Base-by-base conservation (phyloP, 2,797 vertebrate species). In the Sternotherus odoratus region DNA sequence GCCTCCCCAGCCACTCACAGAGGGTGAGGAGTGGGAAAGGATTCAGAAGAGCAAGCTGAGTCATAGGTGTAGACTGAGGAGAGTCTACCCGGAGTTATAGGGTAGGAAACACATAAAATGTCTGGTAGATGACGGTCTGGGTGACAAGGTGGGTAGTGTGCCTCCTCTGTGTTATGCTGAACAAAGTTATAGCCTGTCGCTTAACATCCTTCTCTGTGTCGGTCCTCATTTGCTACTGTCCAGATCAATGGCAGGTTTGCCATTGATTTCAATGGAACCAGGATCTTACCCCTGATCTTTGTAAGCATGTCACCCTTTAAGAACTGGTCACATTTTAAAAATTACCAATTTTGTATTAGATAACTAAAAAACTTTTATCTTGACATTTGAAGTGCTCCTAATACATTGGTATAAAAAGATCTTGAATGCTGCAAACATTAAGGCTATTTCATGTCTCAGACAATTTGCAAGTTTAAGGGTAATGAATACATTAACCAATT, bases 351-450 rank as follows among this genome's bases (percentile, higher is more conserved):
- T 95, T n/a, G 63, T 79, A 4, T 83, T 91, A 56, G 7, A 2
- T 39, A 85, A 88, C 54, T 53, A 77, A 91, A 90, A 95, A 88
- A 13, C 33, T 26, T 86, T 43, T 46, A 3, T 43, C 69, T 87
- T 86, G 88, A 56, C 12, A 19, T 91, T 82, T n/a, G 39, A n/a
- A 83, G 46, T 50, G 80, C 8, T 11, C 33, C n/a, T 82, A 72
- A 83, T 79, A 92, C 69, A 48, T 49, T 79, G 84, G 51, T 17
- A 39, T 1, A 53, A 83, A 93, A 92, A 85, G 28, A 43, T 7
- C 39, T 23, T 24, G 39, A 26, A 56, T 79, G 53, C 63, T 90
- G n/a, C 66, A 91, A 94, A 92, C 91, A 91, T 63, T 78, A 91
- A 86, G 39, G 46, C 86, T 80, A 54, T 92, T 54, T 39, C 1